Evolutionary conservation across 2,797 vertebrate genomes (phyloP).

Genomic region (Gymnopithys bicolor): DNA sequence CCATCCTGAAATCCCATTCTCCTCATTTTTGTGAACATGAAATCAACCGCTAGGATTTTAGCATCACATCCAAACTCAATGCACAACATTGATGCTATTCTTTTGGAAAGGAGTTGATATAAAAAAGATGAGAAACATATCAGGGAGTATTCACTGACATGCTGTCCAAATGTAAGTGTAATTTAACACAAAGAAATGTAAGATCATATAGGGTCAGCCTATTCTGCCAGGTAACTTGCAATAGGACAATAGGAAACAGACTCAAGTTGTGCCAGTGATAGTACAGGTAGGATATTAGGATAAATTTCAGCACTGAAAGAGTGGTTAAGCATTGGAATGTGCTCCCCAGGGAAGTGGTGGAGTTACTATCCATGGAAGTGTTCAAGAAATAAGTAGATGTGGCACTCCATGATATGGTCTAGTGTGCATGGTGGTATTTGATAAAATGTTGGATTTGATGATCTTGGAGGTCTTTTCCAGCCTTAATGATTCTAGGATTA

Average conservation of each 20-base stretch:
- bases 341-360: neutral
- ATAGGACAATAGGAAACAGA: neutral
- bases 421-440: no score
- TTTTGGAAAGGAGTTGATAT: neutral
- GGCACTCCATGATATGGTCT: neutral
- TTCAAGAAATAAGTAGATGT: neutral
- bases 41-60: neutral
- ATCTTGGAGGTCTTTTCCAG: neutral
- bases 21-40: neutral
- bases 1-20: neutral
- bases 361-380: neutral
- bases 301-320: neutral
- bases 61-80: neutral
- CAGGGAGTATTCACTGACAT: neutral
- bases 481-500: neutral
- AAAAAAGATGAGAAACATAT: neutral
- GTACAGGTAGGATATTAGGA: neutral
- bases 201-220: neutral
- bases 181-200: neutral
- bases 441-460: neutral
- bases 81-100: neutral
- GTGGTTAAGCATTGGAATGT: neutral
- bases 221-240: neutral
- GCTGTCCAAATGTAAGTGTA: neutral
- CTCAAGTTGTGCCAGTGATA: neutral